Evolutionary conservation across 2,888 invertebrate genomes (phyloP).

Genomic region (Himalopsyche tibetana): DNA sequence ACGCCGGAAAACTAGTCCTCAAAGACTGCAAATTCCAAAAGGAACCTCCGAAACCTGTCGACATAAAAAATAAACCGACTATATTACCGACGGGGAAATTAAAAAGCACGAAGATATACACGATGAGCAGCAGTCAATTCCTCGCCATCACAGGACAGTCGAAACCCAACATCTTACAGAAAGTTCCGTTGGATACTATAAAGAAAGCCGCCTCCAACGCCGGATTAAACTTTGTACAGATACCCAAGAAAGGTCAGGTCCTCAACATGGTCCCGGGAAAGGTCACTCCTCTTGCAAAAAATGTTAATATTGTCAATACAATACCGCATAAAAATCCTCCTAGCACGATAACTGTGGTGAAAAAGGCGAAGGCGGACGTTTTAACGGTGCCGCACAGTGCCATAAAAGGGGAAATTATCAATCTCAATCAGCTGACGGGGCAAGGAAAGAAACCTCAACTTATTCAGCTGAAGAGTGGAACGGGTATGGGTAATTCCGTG

Average conservation of each 20-base stretch:
- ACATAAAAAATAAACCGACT: constrained; percentile 67
- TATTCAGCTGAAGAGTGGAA: constrained; percentile 69
- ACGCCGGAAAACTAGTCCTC: constrained; percentile 86
- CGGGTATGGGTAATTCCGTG: constrained; percentile 72
- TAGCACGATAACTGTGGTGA: constrained; percentile 57
- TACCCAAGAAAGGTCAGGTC: constrained; percentile 68
- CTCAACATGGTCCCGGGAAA: constrained; percentile 65
- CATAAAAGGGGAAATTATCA: constrained; percentile 55
- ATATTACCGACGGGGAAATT: constrained; percentile 68
- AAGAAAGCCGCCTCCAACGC: constrained; percentile 67
- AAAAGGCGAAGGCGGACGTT: constrained; percentile 57
- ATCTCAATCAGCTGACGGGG: constrained; percentile 54
- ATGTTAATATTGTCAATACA: constrained; percentile 65
- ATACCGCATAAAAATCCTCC: constrained; percentile 31
- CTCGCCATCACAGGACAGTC: constrained; percentile 69
- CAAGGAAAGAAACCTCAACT: constrained; percentile 67
- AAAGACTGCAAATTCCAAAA: constrained; percentile 73
- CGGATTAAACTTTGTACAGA: constrained; percentile 67
- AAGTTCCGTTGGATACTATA: constrained; percentile 57
- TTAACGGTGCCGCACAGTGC: constrained; percentile 50
- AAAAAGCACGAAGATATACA: constrained; percentile 74
- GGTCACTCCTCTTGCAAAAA: constrained; percentile 52
- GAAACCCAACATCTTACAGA: constrained; percentile 65
- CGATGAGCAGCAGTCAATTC: constrained; percentile 76
- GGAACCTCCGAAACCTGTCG: constrained; percentile 69